Conservation (phyloP, 1,140 invertebrate genomes). For the Zelostemma sp. region DNA sequence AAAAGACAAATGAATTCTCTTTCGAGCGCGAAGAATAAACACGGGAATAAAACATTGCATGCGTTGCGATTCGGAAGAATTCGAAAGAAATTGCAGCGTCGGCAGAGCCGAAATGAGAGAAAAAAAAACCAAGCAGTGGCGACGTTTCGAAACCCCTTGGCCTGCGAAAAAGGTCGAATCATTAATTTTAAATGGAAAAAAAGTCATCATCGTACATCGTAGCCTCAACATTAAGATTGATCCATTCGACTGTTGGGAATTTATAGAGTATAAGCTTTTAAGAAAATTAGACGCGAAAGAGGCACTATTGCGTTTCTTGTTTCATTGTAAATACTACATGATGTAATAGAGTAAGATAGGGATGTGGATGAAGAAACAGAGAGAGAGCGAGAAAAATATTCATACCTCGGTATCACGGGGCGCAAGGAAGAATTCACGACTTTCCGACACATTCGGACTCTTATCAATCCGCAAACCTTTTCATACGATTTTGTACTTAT, state of each 20-base stretch:
- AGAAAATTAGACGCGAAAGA: conserved; percentile 17
- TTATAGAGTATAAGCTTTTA: conserved; percentile 18
- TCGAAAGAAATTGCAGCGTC: not conserved
- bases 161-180: conserved; percentile 1
- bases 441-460: no score
- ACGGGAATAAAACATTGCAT: conserved; percentile 3
- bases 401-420: no score
- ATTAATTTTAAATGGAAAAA: conserved; percentile 4
- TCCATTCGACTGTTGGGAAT: conserved; percentile 1
- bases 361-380: conserved; percentile 35
- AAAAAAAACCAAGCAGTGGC: not conserved
- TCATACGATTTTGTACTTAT: no score
- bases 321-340: conserved; percentile 55
- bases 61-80: conserved; percentile 7
- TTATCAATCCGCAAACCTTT: no score
- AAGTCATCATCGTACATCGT: conserved; percentile 1
- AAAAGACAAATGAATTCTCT: no score
- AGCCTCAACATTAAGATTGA: conserved; percentile 6
- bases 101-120: not conserved
- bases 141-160: conserved; percentile 1
- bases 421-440: no score
- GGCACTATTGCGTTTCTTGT: conserved; percentile 41
- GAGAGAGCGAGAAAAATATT: conserved; percentile 14
- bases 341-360: conserved; percentile 18
- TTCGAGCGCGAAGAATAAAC: conserved; percentile 8